Conservation (phyloP, 2,888 invertebrate species). For the Eubasilissa splendida region DNA sequence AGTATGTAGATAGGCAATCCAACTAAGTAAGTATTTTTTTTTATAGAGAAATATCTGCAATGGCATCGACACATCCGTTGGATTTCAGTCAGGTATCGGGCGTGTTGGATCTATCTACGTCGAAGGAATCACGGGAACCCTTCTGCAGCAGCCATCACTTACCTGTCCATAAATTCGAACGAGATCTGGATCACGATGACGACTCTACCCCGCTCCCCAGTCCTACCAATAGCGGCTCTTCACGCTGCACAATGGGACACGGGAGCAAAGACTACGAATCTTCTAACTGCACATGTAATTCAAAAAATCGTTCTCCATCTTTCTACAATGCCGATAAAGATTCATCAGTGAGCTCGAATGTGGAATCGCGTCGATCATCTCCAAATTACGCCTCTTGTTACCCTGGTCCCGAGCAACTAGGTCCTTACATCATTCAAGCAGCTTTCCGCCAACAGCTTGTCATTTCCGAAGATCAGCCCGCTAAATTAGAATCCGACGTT, state of each 20-base stretch:
- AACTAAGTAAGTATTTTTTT: constrained; percentile 5
- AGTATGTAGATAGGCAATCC: not conserved
- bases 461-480: constrained; percentile 28
- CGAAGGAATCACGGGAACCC: constrained; percentile 1
- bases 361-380: constrained; percentile 30
- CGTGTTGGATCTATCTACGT: constrained; percentile 41
- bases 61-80: constrained; percentile 1
- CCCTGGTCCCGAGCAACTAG: constrained; percentile 48
- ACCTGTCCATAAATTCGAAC: constrained; percentile 13
- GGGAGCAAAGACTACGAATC: constrained; percentile 26
- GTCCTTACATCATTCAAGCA: constrained; percentile 49
- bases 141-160: constrained; percentile 11
- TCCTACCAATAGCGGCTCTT: not conserved
- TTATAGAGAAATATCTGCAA: constrained; percentile 35
- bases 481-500: constrained; percentile 44
- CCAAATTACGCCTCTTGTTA: constrained; percentile 45
- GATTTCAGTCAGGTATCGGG: constrained; percentile 23
- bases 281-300: not conserved
- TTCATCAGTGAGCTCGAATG: constrained; percentile 4
- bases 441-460: constrained; percentile 48
- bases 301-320: constrained; percentile 36
- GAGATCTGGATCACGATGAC: constrained; percentile 1
- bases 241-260: not conserved
- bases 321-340: constrained; percentile 41
- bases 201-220: not conserved